Evolutionary conservation across 2,113 vertebrate species (phyloP).

Genomic region (Australoheros scitulus): DNA sequence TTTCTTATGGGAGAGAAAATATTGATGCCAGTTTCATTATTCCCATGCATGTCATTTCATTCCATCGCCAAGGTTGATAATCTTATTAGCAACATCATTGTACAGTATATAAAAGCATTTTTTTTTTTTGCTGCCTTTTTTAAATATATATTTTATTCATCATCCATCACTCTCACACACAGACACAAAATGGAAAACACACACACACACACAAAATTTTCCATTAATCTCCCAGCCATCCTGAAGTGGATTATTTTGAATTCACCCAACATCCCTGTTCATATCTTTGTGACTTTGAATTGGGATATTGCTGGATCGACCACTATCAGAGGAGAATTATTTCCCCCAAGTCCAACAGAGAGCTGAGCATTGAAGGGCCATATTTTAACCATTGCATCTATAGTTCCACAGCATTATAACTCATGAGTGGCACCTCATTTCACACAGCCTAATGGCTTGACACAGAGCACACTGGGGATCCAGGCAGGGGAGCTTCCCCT

Average conservation of each 20-base stretch:
- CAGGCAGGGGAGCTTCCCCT: constrained; percentile 72
- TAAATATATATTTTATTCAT: constrained; percentile 61
- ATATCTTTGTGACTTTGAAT: constrained; percentile 70
- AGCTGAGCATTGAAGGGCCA: constrained; percentile 62
- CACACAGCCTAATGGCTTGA: constrained; percentile 86
- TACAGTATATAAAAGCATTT: constrained; percentile 24
- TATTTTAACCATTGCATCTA: constrained; percentile 74
- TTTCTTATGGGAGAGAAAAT: constrained; percentile 18
- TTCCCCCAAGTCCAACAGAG: constrained; percentile 61
- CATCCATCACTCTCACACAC: constrained; percentile 1
- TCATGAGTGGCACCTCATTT: constrained; percentile 87
- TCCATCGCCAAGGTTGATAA: constrained; percentile 44
- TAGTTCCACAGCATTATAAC: constrained; percentile 80
- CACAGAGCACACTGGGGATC: constrained; percentile 80
- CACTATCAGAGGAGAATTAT: constrained; percentile 73
- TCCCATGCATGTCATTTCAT: constrained; percentile 34
- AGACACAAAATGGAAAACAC: constrained; percentile 2
- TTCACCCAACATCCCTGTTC: constrained; percentile 65
- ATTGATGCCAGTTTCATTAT: constrained; percentile 29
- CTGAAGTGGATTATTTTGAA: constrained; percentile 76
- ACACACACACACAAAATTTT: not conserved
- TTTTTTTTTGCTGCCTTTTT: constrained; percentile 4
- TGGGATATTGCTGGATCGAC: constrained; percentile 67
- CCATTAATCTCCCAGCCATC: constrained; percentile 66
- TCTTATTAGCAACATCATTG: constrained; percentile 46